Percentiles rank a stretch among this genome's conserved stretches.
phyloP scores from a whole-genome alignment of 2,888 invertebrate species.

The Alcis repandata region DNA sequence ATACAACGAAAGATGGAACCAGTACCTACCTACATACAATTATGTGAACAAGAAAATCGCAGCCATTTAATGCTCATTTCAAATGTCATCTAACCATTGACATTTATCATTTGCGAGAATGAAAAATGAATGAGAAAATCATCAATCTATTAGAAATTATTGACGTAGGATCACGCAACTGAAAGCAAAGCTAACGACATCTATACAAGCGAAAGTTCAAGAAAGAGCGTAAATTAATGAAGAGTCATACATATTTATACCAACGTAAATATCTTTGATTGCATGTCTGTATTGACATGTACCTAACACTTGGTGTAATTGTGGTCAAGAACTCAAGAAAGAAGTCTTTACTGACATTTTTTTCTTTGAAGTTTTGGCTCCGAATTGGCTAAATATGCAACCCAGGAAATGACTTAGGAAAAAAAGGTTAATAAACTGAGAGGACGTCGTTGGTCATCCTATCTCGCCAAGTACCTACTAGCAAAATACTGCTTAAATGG shows the following conservation, averaged over 20 bases:
- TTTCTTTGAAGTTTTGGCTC: too few species aligned
- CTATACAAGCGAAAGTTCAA: conserved; percentile 41
- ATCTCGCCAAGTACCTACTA: too few species aligned
- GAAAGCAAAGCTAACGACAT: conserved; percentile 33
- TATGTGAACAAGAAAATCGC: neutral
- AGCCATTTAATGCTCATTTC: neutral
- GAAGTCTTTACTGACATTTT: too few species aligned
- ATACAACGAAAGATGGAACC: too few species aligned
- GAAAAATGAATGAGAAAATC: conserved; percentile 18
- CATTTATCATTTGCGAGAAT: conserved; percentile 4
- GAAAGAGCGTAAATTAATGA: conserved; percentile 35
- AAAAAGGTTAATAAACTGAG: too few species aligned
- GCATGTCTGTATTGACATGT: conserved; percentile 9
- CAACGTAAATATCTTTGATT: conserved; percentile 6
- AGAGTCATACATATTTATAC: conserved; percentile 17
- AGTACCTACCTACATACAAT: neutral
- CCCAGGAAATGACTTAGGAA: too few species aligned
- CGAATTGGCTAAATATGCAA: too few species aligned
- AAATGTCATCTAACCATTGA: neutral
- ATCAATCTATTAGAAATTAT: conserved; percentile 39
- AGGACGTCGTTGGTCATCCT: too few species aligned
- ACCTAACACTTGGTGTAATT: neutral
- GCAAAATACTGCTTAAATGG: too few species aligned
- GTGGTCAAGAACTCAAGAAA: neutral
- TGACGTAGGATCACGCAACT: conserved; percentile 29